Conservation (phyloP, 2,113 vertebrate genomes). For the Pygoscelis adeliae region DNA sequence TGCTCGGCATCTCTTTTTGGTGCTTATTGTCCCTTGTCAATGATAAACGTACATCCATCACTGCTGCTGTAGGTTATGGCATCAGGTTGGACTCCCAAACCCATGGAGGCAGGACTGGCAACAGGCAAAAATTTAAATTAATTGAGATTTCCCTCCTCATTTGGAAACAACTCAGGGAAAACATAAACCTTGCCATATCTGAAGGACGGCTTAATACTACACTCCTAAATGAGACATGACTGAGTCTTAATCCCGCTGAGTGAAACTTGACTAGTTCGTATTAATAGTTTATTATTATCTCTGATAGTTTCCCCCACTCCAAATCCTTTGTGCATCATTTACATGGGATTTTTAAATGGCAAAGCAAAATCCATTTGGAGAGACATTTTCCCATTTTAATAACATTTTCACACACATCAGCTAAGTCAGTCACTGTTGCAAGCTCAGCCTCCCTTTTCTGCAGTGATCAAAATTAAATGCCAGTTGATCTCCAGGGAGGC, state of each 20-base stretch:
- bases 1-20: neutral
- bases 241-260: slow-evolving; percentile 37
- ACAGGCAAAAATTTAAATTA: slow-evolving; percentile 31
- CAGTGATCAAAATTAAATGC: slow-evolving; percentile 57
- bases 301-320: slow-evolving; percentile 12
- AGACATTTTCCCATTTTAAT: slow-evolving; percentile 49
- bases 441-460: slow-evolving; percentile 25
- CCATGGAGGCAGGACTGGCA: neutral
- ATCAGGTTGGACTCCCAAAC: neutral
- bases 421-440: slow-evolving; percentile 22
- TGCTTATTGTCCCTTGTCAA: neutral
- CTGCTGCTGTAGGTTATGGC: neutral
- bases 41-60: neutral
- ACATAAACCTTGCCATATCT: slow-evolving; percentile 40
- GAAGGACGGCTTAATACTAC: slow-evolving; percentile 28
- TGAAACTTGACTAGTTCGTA: slow-evolving; percentile 35
- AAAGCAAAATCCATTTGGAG: slow-evolving; percentile 48
- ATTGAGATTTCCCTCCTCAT: slow-evolving; percentile 28
- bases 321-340: slow-evolving; percentile 59
- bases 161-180: slow-evolving; percentile 42
- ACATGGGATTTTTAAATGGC: slow-evolving; percentile 16
- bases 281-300: slow-evolving; percentile 45
- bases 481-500: slow-evolving; percentile 8
- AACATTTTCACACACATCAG: slow-evolving; percentile 19
- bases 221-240: slow-evolving; percentile 38